A percentile compares a stretch with the other conserved stretches of the same genome.
phyloP scores from a whole-genome alignment of 2,888 invertebrate genomes.

The Silvanus unidentatus region DNA sequence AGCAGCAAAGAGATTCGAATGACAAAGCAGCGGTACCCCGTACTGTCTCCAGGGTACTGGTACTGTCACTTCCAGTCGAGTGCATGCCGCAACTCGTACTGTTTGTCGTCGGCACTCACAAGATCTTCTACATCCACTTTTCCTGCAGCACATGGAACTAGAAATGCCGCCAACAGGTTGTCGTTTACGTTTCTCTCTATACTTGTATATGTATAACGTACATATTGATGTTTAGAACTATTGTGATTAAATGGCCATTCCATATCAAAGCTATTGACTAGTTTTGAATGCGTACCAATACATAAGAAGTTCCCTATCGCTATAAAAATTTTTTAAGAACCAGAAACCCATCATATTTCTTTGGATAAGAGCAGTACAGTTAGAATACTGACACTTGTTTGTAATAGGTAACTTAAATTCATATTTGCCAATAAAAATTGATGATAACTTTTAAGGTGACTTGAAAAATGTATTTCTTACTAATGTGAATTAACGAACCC shows the following conservation, averaged over 20 bases:
- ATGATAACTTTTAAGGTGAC: too few relatives aligned
- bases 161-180: conserved; percentile 5
- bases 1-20: neutral
- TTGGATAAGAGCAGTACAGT: too few relatives aligned
- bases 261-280: conserved; percentile 1
- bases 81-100: neutral
- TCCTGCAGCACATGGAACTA: conserved; percentile 1
- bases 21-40: conserved; percentile 3
- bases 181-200: neutral
- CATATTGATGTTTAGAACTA: neutral
- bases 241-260: conserved; percentile 1
- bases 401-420: too few relatives aligned
- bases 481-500: too few relatives aligned
- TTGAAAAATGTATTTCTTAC: too few relatives aligned
- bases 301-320: too few relatives aligned
- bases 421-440: too few relatives aligned
- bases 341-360: too few relatives aligned
- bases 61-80: conserved; percentile 1
- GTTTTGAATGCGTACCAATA: neutral
- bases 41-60: conserved; percentile 1
- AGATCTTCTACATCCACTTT: conserved; percentile 4
- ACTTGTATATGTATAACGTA: too few relatives aligned
- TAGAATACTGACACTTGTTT: too few relatives aligned
- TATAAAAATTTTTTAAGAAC: too few relatives aligned
- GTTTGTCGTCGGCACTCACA: conserved; percentile 3